phyloP scores from a whole-genome alignment of 2,888 invertebrate species.

The Drosophila quinaria region DNA sequence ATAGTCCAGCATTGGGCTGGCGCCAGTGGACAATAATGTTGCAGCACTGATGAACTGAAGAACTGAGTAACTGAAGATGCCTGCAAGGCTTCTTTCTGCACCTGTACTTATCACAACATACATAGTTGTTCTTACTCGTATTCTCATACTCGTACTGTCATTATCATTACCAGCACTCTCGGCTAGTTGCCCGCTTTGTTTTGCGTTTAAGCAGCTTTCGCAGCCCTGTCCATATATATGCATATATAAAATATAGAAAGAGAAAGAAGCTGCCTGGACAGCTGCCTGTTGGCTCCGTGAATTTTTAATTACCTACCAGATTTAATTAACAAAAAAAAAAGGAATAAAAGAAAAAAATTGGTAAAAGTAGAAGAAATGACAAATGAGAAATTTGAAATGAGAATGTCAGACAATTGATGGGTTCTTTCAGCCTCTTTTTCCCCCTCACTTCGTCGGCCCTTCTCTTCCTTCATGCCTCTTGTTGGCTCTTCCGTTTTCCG shows the following conservation, averaged over 20 bases:
- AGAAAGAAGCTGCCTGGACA: conserved; percentile 1
- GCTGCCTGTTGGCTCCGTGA: conserved; percentile 9
- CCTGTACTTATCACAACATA: neutral
- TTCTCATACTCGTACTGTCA: neutral
- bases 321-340: conserved; percentile 56
- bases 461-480: neutral
- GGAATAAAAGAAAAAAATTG: neutral
- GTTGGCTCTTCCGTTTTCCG: neutral
- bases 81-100: conserved; percentile 15
- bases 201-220: conserved; percentile 61
- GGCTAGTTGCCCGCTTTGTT: conserved; percentile 49
- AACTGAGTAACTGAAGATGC: neutral
- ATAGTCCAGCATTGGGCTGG: conserved; percentile 6
- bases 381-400: conserved; percentile 33
- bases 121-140: neutral
- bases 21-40: conserved; percentile 6
- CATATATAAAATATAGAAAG: neutral
- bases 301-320: conserved; percentile 69
- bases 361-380: conserved; percentile 17
- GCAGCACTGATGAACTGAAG: neutral
- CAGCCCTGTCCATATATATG: neutral
- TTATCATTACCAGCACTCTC: conserved; percentile 6
- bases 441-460: neutral
- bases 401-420: conserved; percentile 37
- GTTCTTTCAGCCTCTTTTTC: neutral